Evolutionary conservation across 2,113 vertebrate genomes (phyloP).

Genomic region (Oenanthe melanoleuca): DNA sequence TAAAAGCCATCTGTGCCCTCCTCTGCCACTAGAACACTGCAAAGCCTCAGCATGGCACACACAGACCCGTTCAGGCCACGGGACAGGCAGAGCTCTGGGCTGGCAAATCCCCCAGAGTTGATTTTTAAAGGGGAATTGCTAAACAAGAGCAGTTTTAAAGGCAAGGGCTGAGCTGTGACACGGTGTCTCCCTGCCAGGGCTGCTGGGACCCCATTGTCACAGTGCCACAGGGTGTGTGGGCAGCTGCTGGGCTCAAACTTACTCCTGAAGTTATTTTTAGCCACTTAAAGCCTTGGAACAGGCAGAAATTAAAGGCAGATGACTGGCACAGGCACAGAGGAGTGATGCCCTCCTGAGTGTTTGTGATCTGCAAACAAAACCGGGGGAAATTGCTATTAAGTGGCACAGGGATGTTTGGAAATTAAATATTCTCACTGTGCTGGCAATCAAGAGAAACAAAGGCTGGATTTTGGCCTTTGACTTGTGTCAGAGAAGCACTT

Average conservation of each 20-base stretch:
- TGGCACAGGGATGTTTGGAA: not conserved
- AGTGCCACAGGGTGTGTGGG: accelerated
- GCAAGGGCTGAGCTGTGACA: accelerated
- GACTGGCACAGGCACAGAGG: not conserved
- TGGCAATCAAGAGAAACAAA: not conserved
- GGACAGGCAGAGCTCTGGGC: not conserved
- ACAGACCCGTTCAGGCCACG: accelerated
- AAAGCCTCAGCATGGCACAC: not conserved
- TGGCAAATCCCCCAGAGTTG: accelerated
- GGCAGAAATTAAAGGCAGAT: not conserved
- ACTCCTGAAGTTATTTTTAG: not conserved
- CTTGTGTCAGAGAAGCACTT: not conserved
- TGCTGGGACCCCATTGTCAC: not conserved
- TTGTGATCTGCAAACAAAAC: not conserved
- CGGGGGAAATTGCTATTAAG: not conserved
- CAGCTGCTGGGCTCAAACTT: not conserved
- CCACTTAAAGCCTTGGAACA: not conserved
- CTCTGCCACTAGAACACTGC: not conserved
- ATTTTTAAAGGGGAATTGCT: not conserved
- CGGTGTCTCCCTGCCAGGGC: accelerated
- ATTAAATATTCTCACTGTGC: not conserved
- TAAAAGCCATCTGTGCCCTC: not conserved
- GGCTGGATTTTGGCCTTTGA: not conserved
- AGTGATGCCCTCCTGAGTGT: accelerated
- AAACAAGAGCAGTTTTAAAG: not conserved